A percentile compares a stretch with the other conserved stretches of the same genome.
Evolutionary conservation across 2,113 vertebrate species (phyloP).

Genomic region (Hippocampus comes): DNA sequence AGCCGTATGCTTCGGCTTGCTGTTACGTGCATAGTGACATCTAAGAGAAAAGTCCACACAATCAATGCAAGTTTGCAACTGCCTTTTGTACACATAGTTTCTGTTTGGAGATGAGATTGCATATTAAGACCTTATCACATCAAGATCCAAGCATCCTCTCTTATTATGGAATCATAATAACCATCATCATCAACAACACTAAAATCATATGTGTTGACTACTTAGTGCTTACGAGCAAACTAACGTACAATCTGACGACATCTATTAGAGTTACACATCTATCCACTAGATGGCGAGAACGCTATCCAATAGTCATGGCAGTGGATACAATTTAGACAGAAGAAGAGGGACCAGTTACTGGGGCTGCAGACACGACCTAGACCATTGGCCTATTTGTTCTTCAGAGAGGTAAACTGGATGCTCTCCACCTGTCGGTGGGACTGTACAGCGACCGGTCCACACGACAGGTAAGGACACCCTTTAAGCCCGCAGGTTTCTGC

Average conservation of each 20-base stretch:
- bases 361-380: conserved; percentile 49
- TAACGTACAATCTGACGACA: background rate
- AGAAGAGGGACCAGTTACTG: background rate
- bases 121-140: background rate
- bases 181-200: background rate
- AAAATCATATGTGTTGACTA: background rate
- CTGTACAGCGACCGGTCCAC: conserved; percentile 14
- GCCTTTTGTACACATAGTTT: background rate
- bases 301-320: background rate
- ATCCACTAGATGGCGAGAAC: background rate
- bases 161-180: background rate
- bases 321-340: background rate
- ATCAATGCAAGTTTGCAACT: background rate
- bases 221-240: too few relatives aligned
- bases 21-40: background rate
- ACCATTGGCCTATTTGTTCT: conserved; percentile 16
- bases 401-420: background rate
- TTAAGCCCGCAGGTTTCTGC: background rate
- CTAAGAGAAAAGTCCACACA: background rate
- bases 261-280: background rate
- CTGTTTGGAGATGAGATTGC: background rate
- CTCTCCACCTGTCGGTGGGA: conserved; percentile 10
- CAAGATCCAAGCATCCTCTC: background rate
- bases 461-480: conserved; percentile 41
- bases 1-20: background rate